Percentiles rank a stretch among this genome's conserved stretches.
Conservation (phyloP, 2,888 invertebrate genomes). For the Hololepta plana region DNA sequence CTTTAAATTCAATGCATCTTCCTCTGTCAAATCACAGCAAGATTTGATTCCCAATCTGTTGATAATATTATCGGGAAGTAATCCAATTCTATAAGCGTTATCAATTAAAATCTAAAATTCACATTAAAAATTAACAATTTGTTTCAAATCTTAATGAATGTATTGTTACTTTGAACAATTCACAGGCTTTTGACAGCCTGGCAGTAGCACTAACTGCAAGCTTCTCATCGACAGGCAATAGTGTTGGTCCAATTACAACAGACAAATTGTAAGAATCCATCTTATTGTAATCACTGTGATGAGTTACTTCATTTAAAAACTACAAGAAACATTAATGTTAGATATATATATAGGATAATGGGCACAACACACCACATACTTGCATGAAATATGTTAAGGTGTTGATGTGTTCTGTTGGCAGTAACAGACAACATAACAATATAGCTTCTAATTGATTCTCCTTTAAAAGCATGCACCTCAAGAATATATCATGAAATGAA, state of each 20-base stretch:
- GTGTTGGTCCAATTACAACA: slow-evolving; percentile 68
- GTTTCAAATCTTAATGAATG: too few relatives aligned
- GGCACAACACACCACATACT: slow-evolving; percentile 24
- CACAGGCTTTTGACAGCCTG: slow-evolving; percentile 48
- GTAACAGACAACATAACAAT: slow-evolving; percentile 44
- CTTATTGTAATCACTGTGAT: slow-evolving; percentile 51
- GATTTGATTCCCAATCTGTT: too few relatives aligned
- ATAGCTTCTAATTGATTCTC: slow-evolving; percentile 42
- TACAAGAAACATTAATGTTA: slow-evolving; percentile 21
- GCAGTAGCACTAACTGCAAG: slow-evolving; percentile 31
- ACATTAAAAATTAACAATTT: too few relatives aligned
- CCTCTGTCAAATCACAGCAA: slow-evolving; percentile 30
- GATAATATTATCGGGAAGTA: too few relatives aligned
- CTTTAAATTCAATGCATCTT: slow-evolving; percentile 31
- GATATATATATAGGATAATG: background rate
- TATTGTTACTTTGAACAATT: slow-evolving; percentile 52
- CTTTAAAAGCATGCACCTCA: slow-evolving; percentile 43
- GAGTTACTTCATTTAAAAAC: slow-evolving; percentile 52
- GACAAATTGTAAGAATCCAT: slow-evolving; percentile 76
- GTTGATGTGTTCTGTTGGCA: slow-evolving; percentile 61
- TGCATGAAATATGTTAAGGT: slow-evolving; percentile 69
- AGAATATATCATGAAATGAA: slow-evolving; percentile 54
- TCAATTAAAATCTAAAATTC: slow-evolving; percentile 6
- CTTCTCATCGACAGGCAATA: slow-evolving; percentile 59
- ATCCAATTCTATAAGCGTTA: slow-evolving; percentile 1